Evolutionary conservation across 2,888 invertebrate genomes (phyloP), one percentile per base, ranked within the genome.

Genomic region (Eupeodes luniger): DNA sequence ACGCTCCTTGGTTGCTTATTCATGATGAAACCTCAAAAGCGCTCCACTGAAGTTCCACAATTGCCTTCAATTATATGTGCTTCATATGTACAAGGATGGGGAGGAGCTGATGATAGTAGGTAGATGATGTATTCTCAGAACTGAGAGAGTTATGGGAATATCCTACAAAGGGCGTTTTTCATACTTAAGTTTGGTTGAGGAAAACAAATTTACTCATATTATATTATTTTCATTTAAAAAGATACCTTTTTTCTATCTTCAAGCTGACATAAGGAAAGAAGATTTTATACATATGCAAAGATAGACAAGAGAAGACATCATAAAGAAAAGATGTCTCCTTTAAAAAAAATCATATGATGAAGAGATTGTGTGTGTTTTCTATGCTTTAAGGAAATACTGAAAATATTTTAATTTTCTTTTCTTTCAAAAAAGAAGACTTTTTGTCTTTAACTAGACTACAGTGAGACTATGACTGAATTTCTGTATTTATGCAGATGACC

Each of bases 1-100:
- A 69, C 53, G 66, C 64, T 55, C 69, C 53, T 69, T 57, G 62
- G 74, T 70, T 69, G 69, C 59, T 76, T 85, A 70, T 80, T 85
- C 76, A 76, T 85, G 72, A 72, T 59, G 81, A 85, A 80, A 85
- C 80, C 85, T 77, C 81, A 70, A 81, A 76, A 85, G 85, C 76
- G 70, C 81, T 81, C 76, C 49, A 76, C 40, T 80, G 55, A 74
- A 80, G 79, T 70, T 72, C 44, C 51, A 66, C 64, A 78, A 83
- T 77, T 85, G 76, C 81, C 85, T 66, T 47, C 76, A 81, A 76
- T 85, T 81, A 66, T 80, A 59, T 66, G 47, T 53, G 36, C n/a
- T 72, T 11, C 47, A 5, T 27, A 57, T 59, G 14, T 62, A 5
- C 27, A 51, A 59, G 59, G 19, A 55, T 53, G 70, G 51, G 14